Evolutionary conservation across 1,140 invertebrate species (phyloP).

Genomic region (Drosophila suzukii): DNA sequence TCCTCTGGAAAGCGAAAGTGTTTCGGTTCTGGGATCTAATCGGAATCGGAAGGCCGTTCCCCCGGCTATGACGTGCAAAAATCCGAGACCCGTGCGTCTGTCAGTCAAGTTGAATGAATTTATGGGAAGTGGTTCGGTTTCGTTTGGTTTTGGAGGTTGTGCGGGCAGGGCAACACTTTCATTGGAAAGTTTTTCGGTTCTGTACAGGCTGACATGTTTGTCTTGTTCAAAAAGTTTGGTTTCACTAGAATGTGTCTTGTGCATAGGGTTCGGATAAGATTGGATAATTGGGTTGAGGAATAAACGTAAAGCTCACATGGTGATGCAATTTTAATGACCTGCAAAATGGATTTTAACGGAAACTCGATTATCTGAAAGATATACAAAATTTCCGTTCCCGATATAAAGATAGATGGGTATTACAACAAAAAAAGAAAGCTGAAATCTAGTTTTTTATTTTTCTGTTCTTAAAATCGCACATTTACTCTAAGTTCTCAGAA

Average conservation of each 20-base stretch:
- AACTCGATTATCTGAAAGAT: background rate
- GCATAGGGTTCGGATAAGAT: constrained; percentile 35
- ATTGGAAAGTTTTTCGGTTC: constrained; percentile 61
- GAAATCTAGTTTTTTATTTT: too few species aligned
- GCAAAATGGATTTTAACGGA: background rate
- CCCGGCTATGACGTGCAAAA: constrained; percentile 62
- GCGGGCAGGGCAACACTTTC: constrained; percentile 50
- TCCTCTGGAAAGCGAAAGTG: constrained; percentile 51
- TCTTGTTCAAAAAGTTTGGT: constrained; percentile 33
- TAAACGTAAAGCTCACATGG: constrained; percentile 12
- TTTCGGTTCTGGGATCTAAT: constrained; percentile 48
- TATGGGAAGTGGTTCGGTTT: constrained; percentile 40
- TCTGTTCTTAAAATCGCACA: too few species aligned
- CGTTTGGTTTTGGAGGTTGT: constrained; percentile 14
- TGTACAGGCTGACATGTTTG: constrained; percentile 40
- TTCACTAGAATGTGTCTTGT: constrained; percentile 41
- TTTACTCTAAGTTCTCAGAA: background rate
- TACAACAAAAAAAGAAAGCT: too few species aligned
- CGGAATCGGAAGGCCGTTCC: constrained; percentile 57
- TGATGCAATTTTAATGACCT: constrained; percentile 8
- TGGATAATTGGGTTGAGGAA: constrained; percentile 18
- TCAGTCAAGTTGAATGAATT: constrained; percentile 75
- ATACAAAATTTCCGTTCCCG: too few species aligned
- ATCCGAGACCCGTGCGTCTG: constrained; percentile 39
- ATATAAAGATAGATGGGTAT: too few species aligned